Evolutionary conservation across 2,888 invertebrate species (phyloP).

Genomic region (Tupiocoris notatus): DNA sequence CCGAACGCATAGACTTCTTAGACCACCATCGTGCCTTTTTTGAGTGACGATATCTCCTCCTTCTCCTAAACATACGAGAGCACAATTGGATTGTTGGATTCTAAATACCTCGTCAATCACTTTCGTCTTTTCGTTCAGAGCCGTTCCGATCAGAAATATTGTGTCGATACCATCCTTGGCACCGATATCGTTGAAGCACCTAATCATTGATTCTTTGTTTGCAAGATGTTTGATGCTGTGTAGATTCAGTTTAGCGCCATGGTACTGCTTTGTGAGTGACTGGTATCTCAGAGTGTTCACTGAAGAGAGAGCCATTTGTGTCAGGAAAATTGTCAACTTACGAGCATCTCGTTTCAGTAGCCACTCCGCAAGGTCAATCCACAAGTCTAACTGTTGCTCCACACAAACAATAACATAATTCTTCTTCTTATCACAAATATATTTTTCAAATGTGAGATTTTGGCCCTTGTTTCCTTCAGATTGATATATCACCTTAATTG

Average conservation of each 20-base stretch:
- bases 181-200: not conserved
- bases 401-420: not conserved
- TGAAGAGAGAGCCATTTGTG: not conserved
- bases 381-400: not conserved
- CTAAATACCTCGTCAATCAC: slow-evolving; percentile 1
- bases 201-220: not conserved
- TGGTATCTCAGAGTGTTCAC: not conserved
- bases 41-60: not conserved
- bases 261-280: not conserved
- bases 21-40: not conserved
- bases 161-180: not conserved
- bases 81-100: not conserved
- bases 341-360: not conserved
- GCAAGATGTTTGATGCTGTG: not conserved
- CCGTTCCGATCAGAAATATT: not conserved
- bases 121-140: slow-evolving; percentile 1
- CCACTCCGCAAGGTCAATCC: slow-evolving; percentile 5
- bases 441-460: not conserved
- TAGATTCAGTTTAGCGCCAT: not conserved
- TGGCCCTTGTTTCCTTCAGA: not conserved
- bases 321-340: not conserved
- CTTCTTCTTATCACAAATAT: not conserved
- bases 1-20: not conserved
- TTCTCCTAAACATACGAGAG: slow-evolving; percentile 4
- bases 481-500: not conserved